phyloP scores from a whole-genome alignment of 2,888 invertebrate genomes.

The Phaonia tiefii region DNA sequence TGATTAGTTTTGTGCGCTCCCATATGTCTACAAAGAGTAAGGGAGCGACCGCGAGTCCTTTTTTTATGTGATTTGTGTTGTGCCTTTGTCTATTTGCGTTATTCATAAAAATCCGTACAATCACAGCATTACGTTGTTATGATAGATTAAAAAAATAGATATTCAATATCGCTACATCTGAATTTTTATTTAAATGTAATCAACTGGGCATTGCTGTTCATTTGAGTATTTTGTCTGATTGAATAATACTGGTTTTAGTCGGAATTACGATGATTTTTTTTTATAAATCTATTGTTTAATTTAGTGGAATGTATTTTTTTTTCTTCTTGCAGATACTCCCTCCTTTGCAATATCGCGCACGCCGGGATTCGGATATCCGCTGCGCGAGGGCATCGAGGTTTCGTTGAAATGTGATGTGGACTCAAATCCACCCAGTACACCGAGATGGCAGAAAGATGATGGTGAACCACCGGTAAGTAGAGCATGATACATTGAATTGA shows the following conservation, averaged over 20 bases:
- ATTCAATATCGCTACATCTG: not conserved
- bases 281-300: not conserved
- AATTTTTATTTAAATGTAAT: slow-evolving; percentile 7
- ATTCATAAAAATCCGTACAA: slow-evolving; percentile 25
- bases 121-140: slow-evolving; percentile 34
- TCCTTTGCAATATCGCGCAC: slow-evolving; percentile 95
- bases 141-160: slow-evolving; percentile 16
- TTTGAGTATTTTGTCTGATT: not conserved
- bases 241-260: slow-evolving; percentile 18
- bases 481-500: not conserved
- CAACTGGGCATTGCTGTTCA: not conserved
- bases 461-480: slow-evolving; percentile 82
- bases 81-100: slow-evolving; percentile 41
- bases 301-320: slow-evolving; percentile 46
- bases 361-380: slow-evolving; percentile 95
- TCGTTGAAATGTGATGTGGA: slow-evolving; percentile 95
- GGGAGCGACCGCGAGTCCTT: not conserved
- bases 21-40: no score
- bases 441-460: slow-evolving; percentile 89
- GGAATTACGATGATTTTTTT: slow-evolving; percentile 13
- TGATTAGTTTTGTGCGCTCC: slow-evolving; percentile 26
- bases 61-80: slow-evolving; percentile 7
- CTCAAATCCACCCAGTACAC: slow-evolving; percentile 93
- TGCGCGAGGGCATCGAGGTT: slow-evolving; percentile 93
- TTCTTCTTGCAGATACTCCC: slow-evolving; percentile 88